Base-by-base conservation (phyloP, 2,888 invertebrate species). In the Netelia virgata region DNA sequence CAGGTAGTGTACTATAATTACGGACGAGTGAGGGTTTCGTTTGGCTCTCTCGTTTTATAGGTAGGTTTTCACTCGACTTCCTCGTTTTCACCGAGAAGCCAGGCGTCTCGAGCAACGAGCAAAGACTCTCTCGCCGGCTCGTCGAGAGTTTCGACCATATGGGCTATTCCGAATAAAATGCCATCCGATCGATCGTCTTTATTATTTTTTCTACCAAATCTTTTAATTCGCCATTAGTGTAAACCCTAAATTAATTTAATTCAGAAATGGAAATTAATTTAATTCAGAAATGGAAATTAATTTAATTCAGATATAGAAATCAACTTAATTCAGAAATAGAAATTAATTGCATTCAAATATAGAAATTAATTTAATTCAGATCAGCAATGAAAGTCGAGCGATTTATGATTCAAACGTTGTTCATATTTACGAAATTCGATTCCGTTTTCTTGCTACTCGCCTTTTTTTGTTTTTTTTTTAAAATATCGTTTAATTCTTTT, bases 31-130 rank as follows among this genome's bases (percentile, higher is more conserved):
- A 36, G 36, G 77, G 88, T 89, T 90, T 88, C 88, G 84, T 84
- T 84, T 76, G 68, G 74, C 76, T 76, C 84, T 87, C 85, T 83
- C 86, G 87, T 75, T 80, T 88, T 87, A 87, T 84, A 88, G 89
- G 86, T 86, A 89, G 91, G 36, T 93, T 93, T 92, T 93, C 93
- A 91, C 92, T 91, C 85, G 91, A 92, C 92, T 93, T 92, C 91
- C 92, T 92, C 91, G 91, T 92, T 93, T 93, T 93, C 93, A 92
- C 92, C 91, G 75, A 74, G 84, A 77, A 57, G 18, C 69, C 61
- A 64, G 10, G 10, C 57, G 53, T 61, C 18, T 14, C 66, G 66
- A 80, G 72, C 63, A 76, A 79, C 28, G 69, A 59, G 66, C 83
- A 75, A 82, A 70, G 41, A 61, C 77, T 61, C 63, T 41, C 59